Evolutionary conservation across 1,140 invertebrate genomes (phyloP).

Genomic region (Lepidurus apus): DNA sequence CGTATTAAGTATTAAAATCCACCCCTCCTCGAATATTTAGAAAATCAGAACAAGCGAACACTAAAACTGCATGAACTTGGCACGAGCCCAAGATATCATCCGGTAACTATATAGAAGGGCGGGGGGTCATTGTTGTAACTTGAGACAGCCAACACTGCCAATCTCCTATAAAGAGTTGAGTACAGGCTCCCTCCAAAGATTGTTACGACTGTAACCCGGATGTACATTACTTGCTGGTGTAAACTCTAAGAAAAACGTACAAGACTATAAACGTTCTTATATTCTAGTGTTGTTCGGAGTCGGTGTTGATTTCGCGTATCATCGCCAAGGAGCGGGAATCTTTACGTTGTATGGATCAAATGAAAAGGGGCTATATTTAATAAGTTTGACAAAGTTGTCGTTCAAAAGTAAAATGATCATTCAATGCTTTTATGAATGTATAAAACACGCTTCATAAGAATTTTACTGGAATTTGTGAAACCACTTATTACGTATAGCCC

Average conservation of each 20-base stretch:
- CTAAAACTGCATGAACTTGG: background rate
- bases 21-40: too few relatives aligned
- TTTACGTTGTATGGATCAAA: constrained; percentile 49
- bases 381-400: background rate
- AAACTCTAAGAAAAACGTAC: background rate
- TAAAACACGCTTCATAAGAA: constrained; percentile 7
- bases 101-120: background rate
- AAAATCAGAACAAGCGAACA: too few relatives aligned
- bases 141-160: background rate
- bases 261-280: constrained; percentile 36
- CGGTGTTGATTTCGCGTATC: constrained; percentile 47
- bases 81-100: background rate
- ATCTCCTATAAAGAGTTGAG: background rate
- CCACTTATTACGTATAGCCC: constrained; percentile 4
- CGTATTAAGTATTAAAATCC: background rate
- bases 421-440: background rate
- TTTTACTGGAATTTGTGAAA: constrained; percentile 6
- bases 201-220: background rate
- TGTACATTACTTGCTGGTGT: background rate
- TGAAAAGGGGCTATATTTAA: constrained; percentile 30
- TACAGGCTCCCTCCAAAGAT: background rate
- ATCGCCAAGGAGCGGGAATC: constrained; percentile 46
- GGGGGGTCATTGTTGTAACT: background rate
- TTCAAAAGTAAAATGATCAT: too few relatives aligned
- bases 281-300: constrained; percentile 49